A percentile compares a stretch with the other conserved stretches of the same genome.
Evolutionary conservation across 2,797 vertebrate genomes (phyloP).

Genomic region (Morelia viridis): DNA sequence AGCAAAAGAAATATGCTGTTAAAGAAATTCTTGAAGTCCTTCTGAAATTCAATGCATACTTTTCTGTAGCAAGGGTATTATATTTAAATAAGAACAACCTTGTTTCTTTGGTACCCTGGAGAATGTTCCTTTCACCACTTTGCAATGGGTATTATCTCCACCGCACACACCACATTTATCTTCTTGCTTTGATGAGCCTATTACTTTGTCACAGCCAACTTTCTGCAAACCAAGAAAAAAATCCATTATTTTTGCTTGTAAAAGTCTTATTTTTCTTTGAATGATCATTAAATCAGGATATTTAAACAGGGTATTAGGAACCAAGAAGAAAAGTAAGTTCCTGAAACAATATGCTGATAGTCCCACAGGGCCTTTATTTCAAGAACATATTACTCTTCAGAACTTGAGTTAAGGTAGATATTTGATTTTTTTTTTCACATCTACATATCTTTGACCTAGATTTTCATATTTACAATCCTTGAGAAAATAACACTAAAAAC

Average conservation of each 20-base stretch:
- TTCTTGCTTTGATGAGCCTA: conserved; percentile 91
- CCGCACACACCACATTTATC: conserved; percentile 96
- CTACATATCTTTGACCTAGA: conserved; percentile 19
- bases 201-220: conserved; percentile 90
- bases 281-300: neutral
- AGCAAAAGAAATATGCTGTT: neutral
- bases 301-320: neutral
- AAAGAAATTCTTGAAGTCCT: neutral
- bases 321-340: conserved; percentile 13
- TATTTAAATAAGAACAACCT: conserved; percentile 68
- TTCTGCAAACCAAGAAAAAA: conserved; percentile 76
- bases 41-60: neutral
- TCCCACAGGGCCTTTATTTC: neutral
- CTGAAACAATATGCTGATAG: conserved; percentile 12
- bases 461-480: neutral
- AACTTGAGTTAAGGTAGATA: conserved; percentile 43
- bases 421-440: conserved; percentile 37
- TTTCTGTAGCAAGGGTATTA: neutral
- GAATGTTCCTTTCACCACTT: conserved; percentile 90
- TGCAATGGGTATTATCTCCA: conserved; percentile 92
- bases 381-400: conserved; percentile 11
- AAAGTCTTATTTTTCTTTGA: neutral
- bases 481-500: neutral
- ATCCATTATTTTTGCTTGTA: neutral
- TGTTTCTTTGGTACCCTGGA: conserved; percentile 85